Base-by-base conservation (phyloP, 2,797 vertebrate genomes). In the Streptopelia turtur region DNA sequence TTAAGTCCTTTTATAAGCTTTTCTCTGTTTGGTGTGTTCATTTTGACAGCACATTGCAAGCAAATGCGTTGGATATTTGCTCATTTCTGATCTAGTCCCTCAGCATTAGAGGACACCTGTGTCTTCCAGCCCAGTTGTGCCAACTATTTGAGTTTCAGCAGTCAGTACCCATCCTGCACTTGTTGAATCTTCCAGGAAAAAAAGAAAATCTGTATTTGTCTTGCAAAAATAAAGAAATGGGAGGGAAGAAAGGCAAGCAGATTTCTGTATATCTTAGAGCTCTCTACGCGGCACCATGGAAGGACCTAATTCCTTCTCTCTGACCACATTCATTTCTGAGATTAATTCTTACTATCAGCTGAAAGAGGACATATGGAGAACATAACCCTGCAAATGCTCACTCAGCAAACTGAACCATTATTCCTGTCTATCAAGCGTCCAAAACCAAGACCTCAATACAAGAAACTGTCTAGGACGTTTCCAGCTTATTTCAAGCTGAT, bases 371-470 rank as follows among this genome's bases (percentile, higher is more conserved):
- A 24, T 35, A 63, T 1, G 27, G 61, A 80, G 16, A 89, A 64
- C 5, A 41, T 14, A 75, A 47, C 3, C 25, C 23, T 77, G 43
- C 17, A 84, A 63, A 71, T 18, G 14, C 18, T 69, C 37, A 50
- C 53, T 78, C n/a, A 61, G 83, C 47, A 89, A 79, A 41, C 16
- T 33, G 21, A 90, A 68, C 41, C 23, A 78, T 6, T 47, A 22
- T 39, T 71, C 23, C 49, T 45, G 35, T 59, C 49, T 74, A 28
- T 39, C 24, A 30, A 0, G 0, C 1, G 0, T 18, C 31, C 37
- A 56, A 78, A 80, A 31, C 20, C 71, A 85, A 61, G 25, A 57
- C 7, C 33, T 45, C 35, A 60, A 20, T 33, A 50, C 22, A 81
- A 89, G 24, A 78, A 87, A 86, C 24, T 69, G 22, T 20, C 60